Evolutionary conservation across 2,797 vertebrate species (phyloP).

Genomic region (Argyrosomus regius): DNA sequence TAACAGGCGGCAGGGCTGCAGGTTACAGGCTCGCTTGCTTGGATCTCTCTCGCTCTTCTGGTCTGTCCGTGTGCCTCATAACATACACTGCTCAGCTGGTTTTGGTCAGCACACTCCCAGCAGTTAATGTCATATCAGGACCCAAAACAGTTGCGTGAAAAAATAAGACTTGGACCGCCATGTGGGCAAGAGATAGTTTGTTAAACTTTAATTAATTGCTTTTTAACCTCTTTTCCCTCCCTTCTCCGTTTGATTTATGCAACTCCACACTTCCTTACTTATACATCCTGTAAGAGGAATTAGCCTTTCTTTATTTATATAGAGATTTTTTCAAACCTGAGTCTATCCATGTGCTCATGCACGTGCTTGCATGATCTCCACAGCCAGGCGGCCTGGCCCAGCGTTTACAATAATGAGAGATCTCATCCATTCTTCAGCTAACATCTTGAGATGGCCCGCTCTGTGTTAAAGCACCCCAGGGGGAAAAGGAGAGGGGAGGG

Average conservation of each 20-base stretch:
- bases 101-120: slow-evolving; percentile 69
- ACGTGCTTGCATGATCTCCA: slow-evolving; percentile 52
- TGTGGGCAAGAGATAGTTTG: slow-evolving; percentile 65
- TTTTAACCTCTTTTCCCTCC: slow-evolving; percentile 40
- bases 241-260: slow-evolving; percentile 23
- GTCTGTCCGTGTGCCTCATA: slow-evolving; percentile 42
- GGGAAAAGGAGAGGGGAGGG: slow-evolving; percentile 48
- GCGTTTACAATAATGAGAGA: slow-evolving; percentile 72
- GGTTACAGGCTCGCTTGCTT: slow-evolving; percentile 68
- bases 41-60: slow-evolving; percentile 64
- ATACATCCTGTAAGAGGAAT: slow-evolving; percentile 55
- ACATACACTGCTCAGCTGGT: slow-evolving; percentile 64
- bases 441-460: slow-evolving; percentile 72
- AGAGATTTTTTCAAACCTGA: slow-evolving; percentile 38
- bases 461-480: slow-evolving; percentile 74
- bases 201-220: slow-evolving; percentile 68
- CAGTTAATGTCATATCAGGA: slow-evolving; percentile 73
- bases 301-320: slow-evolving; percentile 18
- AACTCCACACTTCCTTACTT: slow-evolving; percentile 35
- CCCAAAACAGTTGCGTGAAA: slow-evolving; percentile 68
- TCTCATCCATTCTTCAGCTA: slow-evolving; percentile 77
- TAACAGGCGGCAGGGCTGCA: slow-evolving; percentile 68
- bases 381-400: slow-evolving; percentile 39
- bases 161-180: slow-evolving; percentile 45
- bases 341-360: neutral